Conservation (phyloP, 2,113 vertebrate species). For the Notarius lentiginosus region DNA sequence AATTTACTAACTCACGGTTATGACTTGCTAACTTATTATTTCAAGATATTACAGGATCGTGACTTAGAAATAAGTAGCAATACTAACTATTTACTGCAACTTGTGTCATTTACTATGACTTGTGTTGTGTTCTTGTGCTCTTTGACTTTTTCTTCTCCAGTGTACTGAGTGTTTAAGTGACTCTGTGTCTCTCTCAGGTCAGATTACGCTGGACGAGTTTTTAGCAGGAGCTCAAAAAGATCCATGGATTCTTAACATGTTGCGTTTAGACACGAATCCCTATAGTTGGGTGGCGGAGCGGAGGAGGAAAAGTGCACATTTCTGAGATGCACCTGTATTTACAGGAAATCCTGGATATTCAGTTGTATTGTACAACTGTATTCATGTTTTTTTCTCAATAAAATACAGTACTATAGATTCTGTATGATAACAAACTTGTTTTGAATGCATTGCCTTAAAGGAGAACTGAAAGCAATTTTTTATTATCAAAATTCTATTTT, state of each 20-base stretch:
- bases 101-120: not conserved
- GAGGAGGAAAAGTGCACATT: slow-evolving; percentile 67
- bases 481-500: no score
- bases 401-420: not conserved
- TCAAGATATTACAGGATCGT: not conserved
- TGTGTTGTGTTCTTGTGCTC: not conserved
- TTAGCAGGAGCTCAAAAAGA: slow-evolving; percentile 69
- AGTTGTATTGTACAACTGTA: not conserved
- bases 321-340: slow-evolving; percentile 49
- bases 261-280: slow-evolving; percentile 73
- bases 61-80: not conserved
- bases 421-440: not conserved
- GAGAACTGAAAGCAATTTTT: no score
- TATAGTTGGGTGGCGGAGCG: slow-evolving; percentile 70
- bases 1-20: not conserved
- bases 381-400: no score
- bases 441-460: no score
- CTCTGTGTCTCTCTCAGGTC: slow-evolving; percentile 56
- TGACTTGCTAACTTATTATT: not conserved
- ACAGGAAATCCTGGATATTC: not conserved
- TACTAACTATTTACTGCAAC: not conserved
- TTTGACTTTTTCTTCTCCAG: not conserved
- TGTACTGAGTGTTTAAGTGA: not conserved
- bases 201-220: slow-evolving; percentile 71
- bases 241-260: slow-evolving; percentile 72